Base-by-base conservation (phyloP, 2,888 invertebrate species). In the Piscicola geometra region DNA sequence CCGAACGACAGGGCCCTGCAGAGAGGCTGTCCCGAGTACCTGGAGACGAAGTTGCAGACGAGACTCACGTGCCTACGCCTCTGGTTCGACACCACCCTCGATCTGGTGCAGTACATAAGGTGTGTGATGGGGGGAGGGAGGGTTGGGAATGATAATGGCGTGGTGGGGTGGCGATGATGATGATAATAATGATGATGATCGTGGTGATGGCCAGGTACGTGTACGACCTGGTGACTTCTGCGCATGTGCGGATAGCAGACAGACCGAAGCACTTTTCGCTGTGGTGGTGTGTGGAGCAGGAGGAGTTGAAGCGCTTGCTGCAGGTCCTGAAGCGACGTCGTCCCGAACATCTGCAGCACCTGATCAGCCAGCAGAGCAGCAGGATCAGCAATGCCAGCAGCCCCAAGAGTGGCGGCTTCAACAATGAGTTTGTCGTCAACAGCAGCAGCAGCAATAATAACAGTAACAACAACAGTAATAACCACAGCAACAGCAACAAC, bases 41-140 rank as follows among this genome's bases (percentile, higher is more conserved):
- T 88, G 77, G 89, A 90, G 76, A 84, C 88, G 0, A 87, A 88
- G 76, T 91, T 93, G 82, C 88, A 88, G 36, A 88, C 89, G 73
- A 87, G 90, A 81, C 88, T 91, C 15, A 90, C 91, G 85, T 91
- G 93, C 18, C 90, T 95, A 89, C 93, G 92, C 82, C 87, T 94
- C 1, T 96, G 95, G 94, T 92, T 91, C 85, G 96, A 95, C 86
- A 91, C 92, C 84, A 92, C 92, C 0, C 89, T 90, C 81, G 92
- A 93, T 85, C 90, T 94, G 85, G 89, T 56, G 25, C 5, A 21
- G 60, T 56, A 56, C 25, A 56, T 67, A 9, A n/a, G n/a, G n/a
- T n/a, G n/a, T n/a, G n/a, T n/a, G n/a, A n/a, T n/a, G n/a, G n/a
- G n/a, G 15, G 52, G n/a, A 18, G 52, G n/a, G 15, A n/a, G n/a